Evolutionary conservation across 2,113 vertebrate species (phyloP), one percentile per base, ranked within the genome.

Genomic region (Numida meleagris): DNA sequence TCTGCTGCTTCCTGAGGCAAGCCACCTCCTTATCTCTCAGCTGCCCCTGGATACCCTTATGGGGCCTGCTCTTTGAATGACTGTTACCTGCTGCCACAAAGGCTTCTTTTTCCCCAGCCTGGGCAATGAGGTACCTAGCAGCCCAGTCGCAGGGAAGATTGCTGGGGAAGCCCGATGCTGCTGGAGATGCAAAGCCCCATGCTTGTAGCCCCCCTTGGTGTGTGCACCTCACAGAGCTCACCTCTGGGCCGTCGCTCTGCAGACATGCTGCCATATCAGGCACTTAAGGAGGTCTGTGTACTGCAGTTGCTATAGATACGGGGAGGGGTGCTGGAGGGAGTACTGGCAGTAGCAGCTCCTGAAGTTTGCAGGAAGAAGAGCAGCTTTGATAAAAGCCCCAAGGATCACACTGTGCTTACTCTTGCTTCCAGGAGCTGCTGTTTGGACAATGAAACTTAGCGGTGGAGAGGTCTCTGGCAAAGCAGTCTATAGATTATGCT

Each of bases 141-240:
- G 46, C 25, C 8, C 0, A 0, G 2, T 2, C 36, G 4, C 25
- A 9, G 12, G 21, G 9, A 10, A 12, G n/a, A 6, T 4, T 11
- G 2, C 11, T 31, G 36, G 6, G 38, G 24, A 29, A 16, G 48
- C 29, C 1, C 0, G 3, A 5, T 42, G 62, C 7, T 14, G 2
- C 1, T 0, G 0, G 10, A 75, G 46, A 48, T 45, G 46, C 4
- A 46, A 34, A 88, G 9, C 1, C 36, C 14, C 0, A 1, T 38
- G 25, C 45, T 50, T 58, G 3, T 11, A 40, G 14, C 17, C 15
- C 8, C 8, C 27, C 1, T 5, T 0, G 25, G 16, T 11, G 17
- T 10, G 15, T 3, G 2, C 29, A 12, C 3, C 68, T 45, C 0
- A 3, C 21, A 5, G 4, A 2, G 12, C 94, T 90, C 80, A 96